Base-by-base conservation (phyloP, 1,140 invertebrate genomes). In the Eciton burchellii region DNA sequence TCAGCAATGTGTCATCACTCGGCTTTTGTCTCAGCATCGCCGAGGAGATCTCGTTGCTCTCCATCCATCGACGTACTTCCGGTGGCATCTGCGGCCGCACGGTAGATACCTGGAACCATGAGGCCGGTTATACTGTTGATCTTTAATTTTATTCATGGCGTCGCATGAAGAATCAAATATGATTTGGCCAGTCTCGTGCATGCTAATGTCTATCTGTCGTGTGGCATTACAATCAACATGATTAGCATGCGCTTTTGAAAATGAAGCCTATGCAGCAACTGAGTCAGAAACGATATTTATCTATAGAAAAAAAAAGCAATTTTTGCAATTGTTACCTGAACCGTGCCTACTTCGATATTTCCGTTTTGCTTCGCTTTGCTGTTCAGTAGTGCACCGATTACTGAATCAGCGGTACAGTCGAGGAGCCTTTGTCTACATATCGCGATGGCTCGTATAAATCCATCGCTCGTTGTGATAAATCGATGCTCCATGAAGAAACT, bases 401-500 rank as follows among this genome's bases (percentile, higher is more conserved):
- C 90, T 6, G 94, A 90, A 62, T 95, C 94, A 4, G 96, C 96
- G 60, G 95, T 96, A 26, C 96, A 97, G 84, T 97, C 95, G 41
- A 97, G 95, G 66, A 98, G 94, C 5, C 96, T 94, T 87, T 97
- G 97, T 45, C 96, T 95, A 84, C 96, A 97, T 65, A 97, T 95
- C 29, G 96, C 97, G 45, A 98, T 97, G 12, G 97, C 97, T 89
- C 97, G 96, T 8, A 98, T 95, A 90, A 98, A 98, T 41, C 96
- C 95, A 77, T 98, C 97, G 24, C 94, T 95, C 1, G 95, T 95
- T 0, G 96, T 96, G n/a, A 97, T 94, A 89, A 98, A 97, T 72
- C 96, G 95, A 92, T 98, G 97, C 90, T 98, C 97, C 95, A 98
- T 96, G 90, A 97, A 98, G 24, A 98, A 95, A 19, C 96, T 96